Evolutionary conservation across 2,797 vertebrate genomes (phyloP), one percentile per base, ranked within the genome.

Genomic region (Gastrophryne carolinensis): DNA sequence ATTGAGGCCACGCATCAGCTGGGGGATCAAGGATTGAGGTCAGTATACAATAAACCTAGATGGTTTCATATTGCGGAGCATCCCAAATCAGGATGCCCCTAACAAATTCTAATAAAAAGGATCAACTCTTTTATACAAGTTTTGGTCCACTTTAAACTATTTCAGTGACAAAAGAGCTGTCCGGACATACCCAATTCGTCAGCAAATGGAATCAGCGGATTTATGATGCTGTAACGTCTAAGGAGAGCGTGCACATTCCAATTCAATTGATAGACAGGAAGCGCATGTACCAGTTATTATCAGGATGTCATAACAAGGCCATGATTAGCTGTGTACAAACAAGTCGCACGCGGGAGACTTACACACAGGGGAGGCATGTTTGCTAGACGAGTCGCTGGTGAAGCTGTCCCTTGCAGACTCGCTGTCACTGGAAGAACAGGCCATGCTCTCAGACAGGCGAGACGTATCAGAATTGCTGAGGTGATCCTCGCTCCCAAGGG

Each of bases 371-470:
- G 96, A 94, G 83, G 92, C 89, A 62, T 92, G 89, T 67, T 96
- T 98, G 92, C 96, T 97, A 79, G 95, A 96, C 80, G 89, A 88
- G 79, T 94, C 91, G 0, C 96, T 98, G 24, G 91, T 93, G 82
- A 96, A 97, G 81, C 95, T 97, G 75, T 94, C 92, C 3, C 94
- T 89, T 15, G 92, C 95, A 77, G 83, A 93, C 57, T 96, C 95
- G 0, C 79, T 87, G 83, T 96, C 94, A 0, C 94, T 95, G 73
- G 92, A 86, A 0, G 92, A 91, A 30, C 32, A 73, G 7, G 90
- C 90, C 81, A 88, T 81, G 84, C 94, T 95, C 86, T 96, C 92
- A 0, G 91, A 93, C 35, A 92, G 84, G 19, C 88, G 87, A 0
- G 92, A 94, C 13, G 92, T 94, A 75, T 96, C 96, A 0, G 83